Evolutionary conservation across 2,888 invertebrate species (phyloP).

Genomic region (Tipula confusa): DNA sequence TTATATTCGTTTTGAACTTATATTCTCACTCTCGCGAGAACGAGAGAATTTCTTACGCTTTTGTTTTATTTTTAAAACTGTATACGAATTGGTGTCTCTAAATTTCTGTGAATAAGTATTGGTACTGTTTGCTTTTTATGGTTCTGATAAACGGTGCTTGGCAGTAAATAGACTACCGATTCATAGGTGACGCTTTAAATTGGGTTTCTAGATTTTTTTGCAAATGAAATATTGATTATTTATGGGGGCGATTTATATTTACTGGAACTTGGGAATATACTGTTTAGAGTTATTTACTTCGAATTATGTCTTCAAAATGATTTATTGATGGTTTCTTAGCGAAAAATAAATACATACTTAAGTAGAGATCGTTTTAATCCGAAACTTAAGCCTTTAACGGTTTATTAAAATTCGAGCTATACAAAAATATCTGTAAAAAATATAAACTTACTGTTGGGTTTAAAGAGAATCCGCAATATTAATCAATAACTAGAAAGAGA

Average conservation of each 20-base stretch:
- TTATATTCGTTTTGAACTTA: background rate
- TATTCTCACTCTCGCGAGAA: background rate
- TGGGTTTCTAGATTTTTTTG: background rate
- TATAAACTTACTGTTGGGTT: no score
- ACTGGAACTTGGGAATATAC: background rate
- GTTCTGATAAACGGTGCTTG: background rate
- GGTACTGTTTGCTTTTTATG: background rate
- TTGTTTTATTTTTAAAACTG: background rate
- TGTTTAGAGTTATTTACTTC: background rate
- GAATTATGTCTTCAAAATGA: no score
- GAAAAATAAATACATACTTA: no score
- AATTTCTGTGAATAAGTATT: background rate
- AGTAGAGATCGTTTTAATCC: no score
- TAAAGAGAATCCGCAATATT: no score
- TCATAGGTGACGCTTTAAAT: background rate
- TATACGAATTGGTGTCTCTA: background rate
- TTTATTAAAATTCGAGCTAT: no score
- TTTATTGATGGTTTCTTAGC: no score
- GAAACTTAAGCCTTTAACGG: no score
- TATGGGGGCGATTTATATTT: background rate
- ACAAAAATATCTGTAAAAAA: no score
- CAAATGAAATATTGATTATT: background rate
- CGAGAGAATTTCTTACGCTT: background rate
- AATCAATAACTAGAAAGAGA: no score
- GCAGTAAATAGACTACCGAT: background rate